Conservation (phyloP, 2,888 invertebrate species). For the Aporophyla nigra region DNA sequence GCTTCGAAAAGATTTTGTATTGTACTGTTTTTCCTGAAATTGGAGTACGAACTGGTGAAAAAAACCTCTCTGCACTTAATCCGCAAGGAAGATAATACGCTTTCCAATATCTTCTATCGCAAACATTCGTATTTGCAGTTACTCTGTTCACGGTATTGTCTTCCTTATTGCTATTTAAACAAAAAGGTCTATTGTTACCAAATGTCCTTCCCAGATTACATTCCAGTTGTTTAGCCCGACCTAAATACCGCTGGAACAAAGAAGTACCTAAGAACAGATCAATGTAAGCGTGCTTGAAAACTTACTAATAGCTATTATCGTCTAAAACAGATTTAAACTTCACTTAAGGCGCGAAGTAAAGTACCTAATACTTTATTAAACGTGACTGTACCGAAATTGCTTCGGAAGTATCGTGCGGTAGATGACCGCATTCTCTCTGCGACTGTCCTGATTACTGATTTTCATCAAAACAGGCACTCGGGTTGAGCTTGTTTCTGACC, state of each 20-base stretch:
- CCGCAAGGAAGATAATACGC: conserved; percentile 44
- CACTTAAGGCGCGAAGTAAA: conserved; percentile 64
- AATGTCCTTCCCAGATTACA: conserved; percentile 59
- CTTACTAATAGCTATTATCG: conserved; percentile 72
- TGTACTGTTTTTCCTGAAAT: conserved; percentile 8
- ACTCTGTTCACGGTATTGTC: conserved; percentile 44
- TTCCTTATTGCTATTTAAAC: conserved; percentile 55
- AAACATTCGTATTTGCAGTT: conserved; percentile 63
- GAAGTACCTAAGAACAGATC: conserved; percentile 62
- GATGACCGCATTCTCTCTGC: conserved; percentile 41
- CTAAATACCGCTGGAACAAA: conserved; percentile 61
- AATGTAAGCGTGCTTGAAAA: conserved; percentile 65
- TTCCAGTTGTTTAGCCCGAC: conserved; percentile 51
- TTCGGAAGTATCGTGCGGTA: conserved; percentile 48
- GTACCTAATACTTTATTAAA: conserved; percentile 72
- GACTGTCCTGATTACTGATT: conserved; percentile 53
- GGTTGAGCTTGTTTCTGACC: conserved; percentile 15
- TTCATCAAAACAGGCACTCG: conserved; percentile 38
- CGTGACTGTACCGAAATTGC: conserved; percentile 65
- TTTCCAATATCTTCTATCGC: conserved; percentile 53
- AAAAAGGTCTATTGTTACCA: conserved; percentile 59
- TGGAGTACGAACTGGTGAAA: not conserved
- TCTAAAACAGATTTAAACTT: conserved; percentile 73
- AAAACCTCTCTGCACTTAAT: conserved; percentile 33
- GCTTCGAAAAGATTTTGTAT: conserved; percentile 19